A percentile compares a stretch with the other conserved stretches of the same genome.
phyloP scores from a whole-genome alignment of 2,113 vertebrate species.

The Suricata suricatta region DNA sequence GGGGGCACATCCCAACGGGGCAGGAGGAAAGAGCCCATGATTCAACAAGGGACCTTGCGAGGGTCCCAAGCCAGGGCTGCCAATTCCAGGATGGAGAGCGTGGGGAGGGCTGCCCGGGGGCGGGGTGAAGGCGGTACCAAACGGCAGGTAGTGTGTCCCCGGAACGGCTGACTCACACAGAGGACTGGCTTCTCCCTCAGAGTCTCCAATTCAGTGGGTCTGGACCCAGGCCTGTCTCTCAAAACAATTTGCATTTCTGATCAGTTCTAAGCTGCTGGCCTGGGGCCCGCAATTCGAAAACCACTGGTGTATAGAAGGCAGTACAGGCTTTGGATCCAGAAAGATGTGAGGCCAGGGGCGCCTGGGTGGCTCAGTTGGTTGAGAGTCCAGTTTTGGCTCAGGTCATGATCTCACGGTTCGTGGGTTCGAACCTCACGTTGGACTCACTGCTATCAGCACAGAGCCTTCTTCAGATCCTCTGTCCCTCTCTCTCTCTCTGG shows the following conservation, averaged over 20 bases:
- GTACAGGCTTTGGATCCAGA: not conserved
- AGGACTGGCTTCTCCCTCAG: not conserved
- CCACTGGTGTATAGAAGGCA: not conserved
- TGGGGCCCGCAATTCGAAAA: not conserved
- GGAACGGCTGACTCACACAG: not conserved
- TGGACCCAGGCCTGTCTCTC: not conserved
- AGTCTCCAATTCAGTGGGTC: not conserved
- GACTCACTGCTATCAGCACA: too few relatives aligned
- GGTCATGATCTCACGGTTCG: too few relatives aligned
- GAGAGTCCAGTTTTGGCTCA: too few relatives aligned
- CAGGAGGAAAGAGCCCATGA: not conserved
- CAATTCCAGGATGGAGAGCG: not conserved
- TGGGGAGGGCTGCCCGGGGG: not conserved
- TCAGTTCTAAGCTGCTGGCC: not conserved
- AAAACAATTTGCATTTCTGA: not conserved
- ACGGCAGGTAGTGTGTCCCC: accelerated
- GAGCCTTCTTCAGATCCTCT: too few relatives aligned
- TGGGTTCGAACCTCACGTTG: too few relatives aligned
- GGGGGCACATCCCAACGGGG: accelerated
- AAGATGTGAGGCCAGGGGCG: not conserved
- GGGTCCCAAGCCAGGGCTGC: not conserved
- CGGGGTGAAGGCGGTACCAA: accelerated
- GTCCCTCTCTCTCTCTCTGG: too few relatives aligned
- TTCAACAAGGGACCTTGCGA: not conserved
- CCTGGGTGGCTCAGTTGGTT: too few relatives aligned